Percentiles rank a stretch among this genome's conserved stretches.
Conservation (phyloP, 2,888 invertebrate genomes). For the Agrilus cyanescens region DNA sequence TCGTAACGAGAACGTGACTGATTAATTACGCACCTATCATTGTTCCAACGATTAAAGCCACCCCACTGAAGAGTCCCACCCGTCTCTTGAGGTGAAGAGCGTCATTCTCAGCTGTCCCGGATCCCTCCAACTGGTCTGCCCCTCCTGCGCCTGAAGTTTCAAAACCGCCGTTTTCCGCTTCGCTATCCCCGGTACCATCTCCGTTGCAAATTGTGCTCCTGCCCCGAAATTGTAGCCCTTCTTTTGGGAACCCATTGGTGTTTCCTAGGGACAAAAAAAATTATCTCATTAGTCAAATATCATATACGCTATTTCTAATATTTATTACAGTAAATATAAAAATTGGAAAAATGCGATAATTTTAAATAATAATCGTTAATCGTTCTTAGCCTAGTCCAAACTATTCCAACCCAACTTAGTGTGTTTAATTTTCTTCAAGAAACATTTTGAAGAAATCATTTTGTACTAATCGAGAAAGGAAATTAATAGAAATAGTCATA, state of each 20-base stretch:
- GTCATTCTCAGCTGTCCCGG: conserved; percentile 90
- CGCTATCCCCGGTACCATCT: conserved; percentile 36
- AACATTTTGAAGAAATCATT: too few relatives aligned
- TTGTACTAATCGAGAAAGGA: too few relatives aligned
- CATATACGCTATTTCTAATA: too few relatives aligned
- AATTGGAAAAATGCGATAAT: too few relatives aligned
- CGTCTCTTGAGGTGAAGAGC: conserved; percentile 98
- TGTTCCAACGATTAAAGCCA: conserved; percentile 96
- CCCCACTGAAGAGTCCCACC: conserved; percentile 98
- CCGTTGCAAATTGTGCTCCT: conserved; percentile 31
- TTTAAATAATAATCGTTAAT: too few relatives aligned
- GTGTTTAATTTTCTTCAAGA: too few relatives aligned
- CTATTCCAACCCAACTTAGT: too few relatives aligned
- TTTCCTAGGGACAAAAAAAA: conserved; percentile 28
- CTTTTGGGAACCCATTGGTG: conserved; percentile 36
- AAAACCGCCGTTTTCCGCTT: conserved; percentile 32
- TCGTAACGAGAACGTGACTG: neutral
- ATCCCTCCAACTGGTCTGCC: conserved; percentile 60
- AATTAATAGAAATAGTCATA: too few relatives aligned
- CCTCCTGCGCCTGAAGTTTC: conserved; percentile 45
- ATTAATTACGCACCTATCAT: conserved; percentile 71
- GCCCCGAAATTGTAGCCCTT: conserved; percentile 34
- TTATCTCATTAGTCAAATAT: too few relatives aligned
- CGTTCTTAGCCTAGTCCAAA: too few relatives aligned
- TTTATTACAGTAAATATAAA: too few relatives aligned